Base-by-base conservation (phyloP, 2,797 vertebrate genomes). In the Eutrigla gurnardus region DNA sequence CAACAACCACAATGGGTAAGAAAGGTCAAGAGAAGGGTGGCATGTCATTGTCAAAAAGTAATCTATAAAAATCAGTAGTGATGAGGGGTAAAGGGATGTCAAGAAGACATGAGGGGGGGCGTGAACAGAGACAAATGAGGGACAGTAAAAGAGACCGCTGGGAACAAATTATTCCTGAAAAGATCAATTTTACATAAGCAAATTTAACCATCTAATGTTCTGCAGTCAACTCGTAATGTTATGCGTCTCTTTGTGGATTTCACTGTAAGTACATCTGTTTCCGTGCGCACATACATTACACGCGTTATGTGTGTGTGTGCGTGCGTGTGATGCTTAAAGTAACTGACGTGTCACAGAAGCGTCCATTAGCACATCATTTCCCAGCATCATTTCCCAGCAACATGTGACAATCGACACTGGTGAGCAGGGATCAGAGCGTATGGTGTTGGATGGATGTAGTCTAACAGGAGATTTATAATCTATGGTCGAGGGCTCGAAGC, bases 391-490 rank as follows among this genome's bases (percentile, higher is more conserved):
- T 66, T 67, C 36, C 52, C 45, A 58, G 60, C 46, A 58, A 71
- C 49, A 67, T 67, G 62, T 82, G 80, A 76, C 55, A 17, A n/a
- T 33, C 45, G 15, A 37, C 59, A 50, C n/a, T 4, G 18, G 43
- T 8, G 12, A 61, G 63, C 8, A 25, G 68, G 54, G 77, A 75
- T 70, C 49, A 71, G 53, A 71, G 32, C 7, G 37, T 69, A 70
- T 72, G 66, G 37, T 65, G 66, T 25, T 66, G 46, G 8, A 77
- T 75, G 74, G 58, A 79, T 47, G 6, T 73, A 80, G 72, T 89
- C 70, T 84, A 83, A 84, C 69, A 72, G 50, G 42, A 77, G 86
- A 73, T 88, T 88, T 84, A 77, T 87, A 87, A 91, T 89, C 85
- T 89, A 82, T 57, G 46, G 63, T 70, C 14, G 39, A 81, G 15